Conservation (phyloP, 2,113 vertebrate genomes). For the Tupaia tana region DNA sequence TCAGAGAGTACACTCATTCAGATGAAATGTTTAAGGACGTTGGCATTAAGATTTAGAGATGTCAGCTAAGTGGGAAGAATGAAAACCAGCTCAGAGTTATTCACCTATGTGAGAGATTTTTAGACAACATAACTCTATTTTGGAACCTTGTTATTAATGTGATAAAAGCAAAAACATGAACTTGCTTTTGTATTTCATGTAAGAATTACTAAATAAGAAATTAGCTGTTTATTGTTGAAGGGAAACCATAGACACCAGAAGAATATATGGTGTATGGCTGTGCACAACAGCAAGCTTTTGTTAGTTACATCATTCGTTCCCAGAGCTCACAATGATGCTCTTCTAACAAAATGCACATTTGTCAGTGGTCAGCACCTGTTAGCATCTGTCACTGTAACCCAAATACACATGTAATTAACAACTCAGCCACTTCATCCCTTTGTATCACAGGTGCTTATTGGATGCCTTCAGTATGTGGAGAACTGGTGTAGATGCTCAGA, state of each 20-base stretch:
- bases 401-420: slow-evolving; percentile 28
- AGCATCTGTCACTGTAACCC: not conserved
- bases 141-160: not conserved
- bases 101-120: not conserved
- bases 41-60: slow-evolving; percentile 1
- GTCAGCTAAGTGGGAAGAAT: slow-evolving; percentile 25
- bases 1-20: not conserved
- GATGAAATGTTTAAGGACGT: slow-evolving; percentile 23
- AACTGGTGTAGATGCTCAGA: not conserved
- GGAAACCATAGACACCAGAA: not conserved
- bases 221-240: slow-evolving; percentile 2
- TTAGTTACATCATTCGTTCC: slow-evolving; percentile 17
- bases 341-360: not conserved
- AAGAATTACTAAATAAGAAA: slow-evolving; percentile 40
- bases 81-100: not conserved
- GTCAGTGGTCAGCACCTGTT: slow-evolving; percentile 23
- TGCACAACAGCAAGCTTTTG: slow-evolving; percentile 18
- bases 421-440: not conserved
- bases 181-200: slow-evolving; percentile 40
- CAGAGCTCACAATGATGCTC: slow-evolving; percentile 36
- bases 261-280: not conserved
- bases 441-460: slow-evolving; percentile 16
- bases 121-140: not conserved
- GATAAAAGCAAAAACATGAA: slow-evolving; percentile 44
- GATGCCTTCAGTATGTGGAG: not conserved